A percentile compares a stretch with the other conserved stretches of the same genome.
Evolutionary conservation across 2,888 invertebrate species (phyloP).

Genomic region (Apotomis turbidana): DNA sequence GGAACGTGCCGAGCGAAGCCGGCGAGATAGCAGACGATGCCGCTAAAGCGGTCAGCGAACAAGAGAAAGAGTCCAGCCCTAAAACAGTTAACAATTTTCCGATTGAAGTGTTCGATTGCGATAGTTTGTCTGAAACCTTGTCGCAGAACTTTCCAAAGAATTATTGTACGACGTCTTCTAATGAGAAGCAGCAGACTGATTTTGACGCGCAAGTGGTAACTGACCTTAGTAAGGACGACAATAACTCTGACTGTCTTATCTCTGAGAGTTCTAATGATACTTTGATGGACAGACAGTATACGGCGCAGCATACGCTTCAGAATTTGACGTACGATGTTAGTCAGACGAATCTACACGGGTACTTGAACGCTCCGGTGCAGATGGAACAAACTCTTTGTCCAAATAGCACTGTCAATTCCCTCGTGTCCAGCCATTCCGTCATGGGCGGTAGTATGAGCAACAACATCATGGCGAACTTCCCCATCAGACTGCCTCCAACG

Average conservation of each 20-base stretch:
- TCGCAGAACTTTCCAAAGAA: constrained; percentile 68
- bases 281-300: constrained; percentile 66
- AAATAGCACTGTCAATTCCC: constrained; percentile 62
- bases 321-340: constrained; percentile 60
- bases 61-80: constrained; percentile 54
- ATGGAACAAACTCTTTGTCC: constrained; percentile 68
- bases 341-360: constrained; percentile 65
- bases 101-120: constrained; percentile 76
- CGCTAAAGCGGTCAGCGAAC: constrained; percentile 49
- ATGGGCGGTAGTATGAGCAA: constrained; percentile 62
- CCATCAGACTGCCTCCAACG: constrained; percentile 68
- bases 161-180: constrained; percentile 60
- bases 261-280: constrained; percentile 70
- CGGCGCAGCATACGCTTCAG: constrained; percentile 61
- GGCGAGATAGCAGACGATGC: constrained; percentile 56
- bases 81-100: constrained; percentile 68
- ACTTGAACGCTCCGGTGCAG: constrained; percentile 65
- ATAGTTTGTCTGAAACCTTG: constrained; percentile 69
- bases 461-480: constrained; percentile 77
- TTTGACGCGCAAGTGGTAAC: constrained; percentile 61
- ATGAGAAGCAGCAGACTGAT: constrained; percentile 54
- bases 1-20: constrained; percentile 74
- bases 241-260: constrained; percentile 72
- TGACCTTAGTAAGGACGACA: constrained; percentile 73
- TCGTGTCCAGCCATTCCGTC: constrained; percentile 64